Conservation (phyloP, 2,113 vertebrate genomes). For the Brevimyrus niger region DNA sequence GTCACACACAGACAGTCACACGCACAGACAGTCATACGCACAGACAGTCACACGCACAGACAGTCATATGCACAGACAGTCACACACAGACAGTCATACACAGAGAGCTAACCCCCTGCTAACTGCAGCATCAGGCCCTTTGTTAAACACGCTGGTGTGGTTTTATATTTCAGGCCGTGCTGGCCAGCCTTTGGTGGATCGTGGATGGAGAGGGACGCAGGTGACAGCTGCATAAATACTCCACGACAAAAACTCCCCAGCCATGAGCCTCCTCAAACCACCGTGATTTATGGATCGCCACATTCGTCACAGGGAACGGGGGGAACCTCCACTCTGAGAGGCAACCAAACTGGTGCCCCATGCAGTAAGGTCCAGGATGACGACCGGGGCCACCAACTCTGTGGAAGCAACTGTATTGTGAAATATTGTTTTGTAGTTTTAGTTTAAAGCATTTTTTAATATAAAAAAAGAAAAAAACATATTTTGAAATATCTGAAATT, state of each 20-base stretch:
- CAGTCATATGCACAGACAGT: too few species aligned
- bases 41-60: not conserved
- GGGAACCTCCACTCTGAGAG: slow-evolving; percentile 30
- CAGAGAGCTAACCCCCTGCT: not conserved
- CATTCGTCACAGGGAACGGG: slow-evolving; percentile 61
- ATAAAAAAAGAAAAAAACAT: not conserved
- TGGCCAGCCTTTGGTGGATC: slow-evolving; percentile 20
- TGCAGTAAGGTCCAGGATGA: slow-evolving; percentile 16
- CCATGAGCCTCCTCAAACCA: slow-evolving; percentile 50
- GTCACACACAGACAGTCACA: too few species aligned
- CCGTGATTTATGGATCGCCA: slow-evolving; percentile 70
- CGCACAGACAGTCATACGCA: not conserved
- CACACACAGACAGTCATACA: not conserved
- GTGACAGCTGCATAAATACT: slow-evolving; percentile 65
- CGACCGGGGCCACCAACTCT: not conserved
- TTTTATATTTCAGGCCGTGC: slow-evolving; percentile 59
- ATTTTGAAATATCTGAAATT: not conserved
- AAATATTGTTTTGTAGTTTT: not conserved
- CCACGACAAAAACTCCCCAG: slow-evolving; percentile 55
- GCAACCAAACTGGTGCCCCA: slow-evolving; percentile 22
- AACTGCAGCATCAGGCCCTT: slow-evolving; percentile 35
- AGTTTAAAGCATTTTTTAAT: not conserved
- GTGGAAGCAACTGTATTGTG: not conserved
- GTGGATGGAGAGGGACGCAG: slow-evolving; percentile 23
- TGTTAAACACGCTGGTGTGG: slow-evolving; percentile 54